Evolutionary conservation across 2,888 invertebrate genomes (phyloP), one percentile per base, ranked within the genome.

Genomic region (Carabus problematicus): DNA sequence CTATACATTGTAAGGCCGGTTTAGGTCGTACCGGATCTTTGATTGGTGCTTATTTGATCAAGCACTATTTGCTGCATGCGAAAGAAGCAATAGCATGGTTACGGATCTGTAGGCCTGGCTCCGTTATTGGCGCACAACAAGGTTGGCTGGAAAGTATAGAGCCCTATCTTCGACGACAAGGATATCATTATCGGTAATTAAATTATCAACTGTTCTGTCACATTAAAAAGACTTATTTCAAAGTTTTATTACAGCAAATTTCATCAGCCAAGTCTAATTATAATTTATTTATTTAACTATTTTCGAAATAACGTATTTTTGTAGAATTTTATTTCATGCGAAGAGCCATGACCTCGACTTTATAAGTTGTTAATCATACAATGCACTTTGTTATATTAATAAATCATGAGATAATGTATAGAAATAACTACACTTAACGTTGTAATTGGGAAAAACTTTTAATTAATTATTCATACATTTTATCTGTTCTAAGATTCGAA

Each of bases 1-100:
- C 94, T 12, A 91, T 97, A 1, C 96, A 97, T 80, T 97, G 96
- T 84, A 97, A 95, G 89, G 95, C 96, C 82, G 95, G 95, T 76
- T 86, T 96, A 75, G 96, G 95, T 70, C 85, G 96, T 78, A 96
- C 96, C 64, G 95, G 95, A 8, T 91, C 94, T 19, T 82, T 96
- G 72, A 95, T 96, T 75, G 95, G 91, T 39, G 91, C 92, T 79
- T 95, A 94, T 80, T 86, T 96, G 73, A 93, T 96, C 82, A 95
- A 95, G 77, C 91, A 92, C 76, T 92, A 89, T 77, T 84, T 87
- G 60, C 89, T 95, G 84, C 88, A 92, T 0, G 91, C 94, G 2
- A 88, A 87, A 55, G 95, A 95, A 82, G 89, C 91, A 6, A 94
- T 95, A 74, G 93, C 91, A 1, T 96, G 95, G 95, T 87, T 94